Evolutionary conservation across 2,113 vertebrate genomes (phyloP).

Genomic region (Stigmatopora nigra): DNA sequence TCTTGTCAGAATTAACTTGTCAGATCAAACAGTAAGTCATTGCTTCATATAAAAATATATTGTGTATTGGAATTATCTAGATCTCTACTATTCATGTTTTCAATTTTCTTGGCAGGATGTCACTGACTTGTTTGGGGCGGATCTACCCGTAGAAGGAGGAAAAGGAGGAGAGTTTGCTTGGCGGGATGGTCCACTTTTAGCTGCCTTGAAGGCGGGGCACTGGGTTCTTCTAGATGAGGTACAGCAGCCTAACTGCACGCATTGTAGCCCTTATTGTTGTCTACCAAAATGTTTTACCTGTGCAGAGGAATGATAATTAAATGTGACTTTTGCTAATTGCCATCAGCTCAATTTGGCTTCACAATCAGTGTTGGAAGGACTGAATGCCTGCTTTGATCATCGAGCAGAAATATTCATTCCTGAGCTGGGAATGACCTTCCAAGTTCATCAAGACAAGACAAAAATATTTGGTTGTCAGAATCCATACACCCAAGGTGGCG

Average conservation of each 20-base stretch:
- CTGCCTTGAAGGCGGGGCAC: constrained; percentile 88
- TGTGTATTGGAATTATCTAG: not conserved
- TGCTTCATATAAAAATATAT: not conserved
- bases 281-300: not conserved
- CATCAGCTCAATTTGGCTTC: constrained; percentile 90
- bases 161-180: constrained; percentile 96
- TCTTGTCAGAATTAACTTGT: constrained; percentile 93
- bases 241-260: not conserved
- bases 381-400: constrained; percentile 97
- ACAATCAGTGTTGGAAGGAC: constrained; percentile 93
- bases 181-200: constrained; percentile 89
- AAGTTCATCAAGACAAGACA: constrained; percentile 85
- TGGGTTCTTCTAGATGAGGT: constrained; percentile 98
- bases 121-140: constrained; percentile 92
- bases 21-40: constrained; percentile 85
- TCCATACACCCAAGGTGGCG: constrained; percentile 91
- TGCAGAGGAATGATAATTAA: not conserved
- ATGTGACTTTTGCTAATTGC: not conserved
- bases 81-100: not conserved
- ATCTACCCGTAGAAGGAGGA: constrained; percentile 94
- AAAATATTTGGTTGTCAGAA: constrained; percentile 98
- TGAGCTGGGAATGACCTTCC: constrained; percentile 88
- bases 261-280: not conserved
- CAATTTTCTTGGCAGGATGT: constrained; percentile 75
- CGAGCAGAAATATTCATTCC: constrained; percentile 92